phyloP scores from a whole-genome alignment of 1,140 invertebrate genomes.

The Maniola jurtina region DNA sequence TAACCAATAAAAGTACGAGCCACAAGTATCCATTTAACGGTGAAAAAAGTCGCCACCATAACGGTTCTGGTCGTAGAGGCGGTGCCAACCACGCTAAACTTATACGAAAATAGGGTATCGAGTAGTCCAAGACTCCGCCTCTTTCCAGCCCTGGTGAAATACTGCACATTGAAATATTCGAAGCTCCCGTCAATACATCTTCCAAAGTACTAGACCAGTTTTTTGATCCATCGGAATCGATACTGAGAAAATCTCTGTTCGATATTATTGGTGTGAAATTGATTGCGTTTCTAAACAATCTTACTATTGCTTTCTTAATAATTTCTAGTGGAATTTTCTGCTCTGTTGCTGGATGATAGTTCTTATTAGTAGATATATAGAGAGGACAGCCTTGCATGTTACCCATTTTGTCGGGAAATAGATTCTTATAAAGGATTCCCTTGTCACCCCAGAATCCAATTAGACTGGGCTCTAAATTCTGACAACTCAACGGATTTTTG shows the following conservation, averaged over 20 bases:
- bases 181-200: conserved; percentile 48
- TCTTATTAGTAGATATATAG: conserved; percentile 59
- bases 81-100: conserved; percentile 56
- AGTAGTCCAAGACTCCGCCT: conserved; percentile 48
- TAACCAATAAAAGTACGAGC: conserved; percentile 48
- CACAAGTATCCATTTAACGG: conserved; percentile 61
- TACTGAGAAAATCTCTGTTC: conserved; percentile 49
- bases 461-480: conserved; percentile 44
- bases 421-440: conserved; percentile 19
- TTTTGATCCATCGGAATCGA: conserved; percentile 51
- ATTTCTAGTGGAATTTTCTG: conserved; percentile 51
- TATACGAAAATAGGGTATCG: conserved; percentile 55
- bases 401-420: conserved; percentile 55
- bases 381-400: conserved; percentile 59
- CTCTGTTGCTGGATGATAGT: conserved; percentile 50
- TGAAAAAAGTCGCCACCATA: conserved; percentile 51
- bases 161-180: conserved; percentile 57
- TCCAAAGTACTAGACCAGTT: conserved; percentile 59
- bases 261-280: conserved; percentile 55
- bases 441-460: conserved; percentile 44
- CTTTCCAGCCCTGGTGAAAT: conserved; percentile 52
- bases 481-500: conserved; percentile 46
- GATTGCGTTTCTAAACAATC: conserved; percentile 44
- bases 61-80: conserved; percentile 40
- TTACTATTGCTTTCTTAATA: conserved; percentile 47